Evolutionary conservation across 2,797 vertebrate species (phyloP).

Genomic region (Oreonectes daqikongensis): DNA sequence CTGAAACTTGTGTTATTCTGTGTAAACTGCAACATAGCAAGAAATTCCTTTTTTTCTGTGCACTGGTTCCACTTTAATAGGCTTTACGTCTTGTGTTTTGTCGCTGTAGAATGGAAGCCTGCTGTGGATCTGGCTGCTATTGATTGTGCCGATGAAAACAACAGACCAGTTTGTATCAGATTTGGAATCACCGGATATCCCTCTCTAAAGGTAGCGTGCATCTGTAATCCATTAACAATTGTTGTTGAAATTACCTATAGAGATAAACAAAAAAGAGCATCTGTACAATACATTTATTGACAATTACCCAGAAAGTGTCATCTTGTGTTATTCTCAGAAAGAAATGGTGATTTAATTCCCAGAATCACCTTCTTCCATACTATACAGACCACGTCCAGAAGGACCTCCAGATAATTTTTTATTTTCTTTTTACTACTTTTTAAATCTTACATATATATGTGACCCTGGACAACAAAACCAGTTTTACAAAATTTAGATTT

Average conservation of each 20-base stretch:
- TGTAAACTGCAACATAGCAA: neutral
- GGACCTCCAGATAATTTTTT: too few relatives aligned
- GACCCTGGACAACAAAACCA: too few relatives aligned
- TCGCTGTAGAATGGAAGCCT: constrained; percentile 85
- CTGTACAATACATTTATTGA: neutral
- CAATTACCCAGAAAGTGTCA: neutral
- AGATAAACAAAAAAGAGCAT: too few relatives aligned
- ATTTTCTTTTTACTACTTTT: too few relatives aligned
- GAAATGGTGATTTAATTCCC: neutral
- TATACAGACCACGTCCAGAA: too few relatives aligned
- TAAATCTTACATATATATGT: too few relatives aligned
- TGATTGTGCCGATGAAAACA: constrained; percentile 82
- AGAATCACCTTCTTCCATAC: too few relatives aligned
- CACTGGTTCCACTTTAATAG: neutral
- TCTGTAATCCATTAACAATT: neutral
- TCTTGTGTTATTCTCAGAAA: too few relatives aligned
- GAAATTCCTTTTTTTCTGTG: neutral
- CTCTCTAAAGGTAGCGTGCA: constrained; percentile 79
- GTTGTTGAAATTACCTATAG: neutral
- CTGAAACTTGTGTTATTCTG: neutral
- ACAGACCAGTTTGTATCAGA: constrained; percentile 72
- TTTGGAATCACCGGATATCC: constrained; percentile 83
- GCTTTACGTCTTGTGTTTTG: neutral
- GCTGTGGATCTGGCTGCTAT: constrained; percentile 83
- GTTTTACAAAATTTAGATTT: too few relatives aligned